A percentile compares a stretch with the other conserved stretches of the same genome.
Evolutionary conservation across 2,113 vertebrate genomes (phyloP).

Genomic region (Rhegmatorhina hoffmannsi): DNA sequence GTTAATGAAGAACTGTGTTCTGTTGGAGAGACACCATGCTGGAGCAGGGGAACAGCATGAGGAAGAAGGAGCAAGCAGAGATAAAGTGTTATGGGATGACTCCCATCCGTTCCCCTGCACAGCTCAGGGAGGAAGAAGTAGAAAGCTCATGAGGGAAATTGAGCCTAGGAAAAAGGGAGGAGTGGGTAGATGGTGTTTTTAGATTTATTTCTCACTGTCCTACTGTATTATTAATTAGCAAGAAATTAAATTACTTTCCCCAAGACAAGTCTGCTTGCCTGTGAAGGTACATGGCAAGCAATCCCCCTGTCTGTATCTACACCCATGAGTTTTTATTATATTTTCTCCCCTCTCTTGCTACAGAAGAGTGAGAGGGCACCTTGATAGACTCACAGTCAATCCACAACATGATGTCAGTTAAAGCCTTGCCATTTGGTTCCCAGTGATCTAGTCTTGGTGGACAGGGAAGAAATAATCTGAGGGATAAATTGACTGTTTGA

Average conservation of each 20-base stretch:
- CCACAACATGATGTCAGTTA: not conserved
- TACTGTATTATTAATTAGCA: not conserved
- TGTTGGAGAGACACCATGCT: not conserved
- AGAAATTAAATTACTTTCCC: not conserved
- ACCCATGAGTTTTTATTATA: not conserved
- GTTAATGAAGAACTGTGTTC: not conserved
- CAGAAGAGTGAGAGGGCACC: not conserved
- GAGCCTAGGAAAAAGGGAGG: not conserved
- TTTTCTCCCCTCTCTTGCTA: not conserved
- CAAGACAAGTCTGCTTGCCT: not conserved
- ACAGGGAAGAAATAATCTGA: not conserved
- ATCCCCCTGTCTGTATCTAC: not conserved
- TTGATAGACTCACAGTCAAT: not conserved
- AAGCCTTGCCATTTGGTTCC: not conserved
- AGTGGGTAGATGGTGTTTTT: not conserved
- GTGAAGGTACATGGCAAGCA: not conserved
- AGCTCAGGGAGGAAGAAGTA: not conserved
- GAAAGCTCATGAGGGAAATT: not conserved
- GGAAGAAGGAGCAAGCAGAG: fast-evolving
- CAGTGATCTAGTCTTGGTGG: not conserved
- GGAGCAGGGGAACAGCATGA: not conserved
- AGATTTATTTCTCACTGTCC: not conserved
- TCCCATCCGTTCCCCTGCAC: not conserved
- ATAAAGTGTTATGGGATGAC: not conserved
- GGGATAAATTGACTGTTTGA: not conserved